A percentile compares a stretch with the other conserved stretches of the same genome.
Conservation (phyloP, 2,113 vertebrate genomes). For the Cyphomyrus discorhynchus region DNA sequence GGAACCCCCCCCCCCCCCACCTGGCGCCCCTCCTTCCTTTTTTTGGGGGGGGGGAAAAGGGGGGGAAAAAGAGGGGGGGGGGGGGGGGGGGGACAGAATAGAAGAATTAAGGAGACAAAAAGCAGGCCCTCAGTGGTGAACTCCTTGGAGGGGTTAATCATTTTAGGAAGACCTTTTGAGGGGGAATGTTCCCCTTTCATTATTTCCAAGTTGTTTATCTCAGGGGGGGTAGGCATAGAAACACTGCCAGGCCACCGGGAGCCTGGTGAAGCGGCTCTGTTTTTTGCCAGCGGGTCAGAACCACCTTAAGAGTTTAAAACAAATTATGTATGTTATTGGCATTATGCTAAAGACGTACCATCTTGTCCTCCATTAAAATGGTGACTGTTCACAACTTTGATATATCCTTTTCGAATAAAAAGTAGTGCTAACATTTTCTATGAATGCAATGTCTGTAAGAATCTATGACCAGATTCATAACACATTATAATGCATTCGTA, state of each 20-base stretch:
- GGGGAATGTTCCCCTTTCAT: background rate
- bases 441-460: background rate
- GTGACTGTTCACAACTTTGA: background rate
- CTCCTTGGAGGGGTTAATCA: slow-evolving; percentile 13
- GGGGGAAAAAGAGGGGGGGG: too few species aligned
- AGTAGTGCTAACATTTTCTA: background rate
- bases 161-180: slow-evolving; percentile 15
- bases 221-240: background rate
- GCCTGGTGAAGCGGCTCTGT: background rate
- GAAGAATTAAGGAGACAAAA: slow-evolving; percentile 14
- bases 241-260: background rate
- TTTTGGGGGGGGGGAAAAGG: too few species aligned
- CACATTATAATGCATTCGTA: background rate
- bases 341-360: background rate
- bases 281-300: background rate
- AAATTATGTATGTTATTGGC: background rate
- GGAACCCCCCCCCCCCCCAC: too few species aligned
- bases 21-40: slow-evolving; percentile 5
- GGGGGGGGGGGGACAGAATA: background rate
- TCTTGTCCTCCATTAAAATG: background rate
- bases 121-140: background rate
- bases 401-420: background rate
- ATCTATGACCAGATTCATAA: background rate
- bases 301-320: background rate
- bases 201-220: slow-evolving; percentile 13